These are phyloP conservation scores for Octodon degus DNA, from an alignment of 2,113 vertebrate species.

Conservation along the genomic window DNA sequence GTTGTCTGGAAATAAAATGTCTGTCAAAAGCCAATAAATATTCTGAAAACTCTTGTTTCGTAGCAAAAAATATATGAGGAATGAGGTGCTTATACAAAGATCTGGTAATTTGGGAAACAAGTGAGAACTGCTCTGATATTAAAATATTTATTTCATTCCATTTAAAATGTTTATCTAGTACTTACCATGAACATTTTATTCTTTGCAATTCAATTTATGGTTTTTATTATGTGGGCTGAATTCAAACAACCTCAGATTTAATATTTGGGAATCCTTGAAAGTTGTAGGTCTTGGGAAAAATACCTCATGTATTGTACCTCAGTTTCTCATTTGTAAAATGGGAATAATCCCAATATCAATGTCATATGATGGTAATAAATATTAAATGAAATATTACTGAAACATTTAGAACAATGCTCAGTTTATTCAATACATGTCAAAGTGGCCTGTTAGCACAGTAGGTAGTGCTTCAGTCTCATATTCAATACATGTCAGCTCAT, in stretches of 20 bases:
- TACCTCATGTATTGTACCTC: neutral
- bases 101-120: neutral
- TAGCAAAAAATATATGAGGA: conserved; percentile 42
- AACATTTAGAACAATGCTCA: neutral
- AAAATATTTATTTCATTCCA: conserved; percentile 3
- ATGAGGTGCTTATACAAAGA: neutral
- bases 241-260: conserved; percentile 8
- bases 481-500: neutral
- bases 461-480: neutral
- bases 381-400: neutral
- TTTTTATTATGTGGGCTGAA: neutral
- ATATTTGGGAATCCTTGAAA: neutral
- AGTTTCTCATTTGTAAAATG: neutral
- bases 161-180: conserved; percentile 47
- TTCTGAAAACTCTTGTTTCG: conserved; percentile 47
- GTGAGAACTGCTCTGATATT: neutral
- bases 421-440: neutral
- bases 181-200: conserved; percentile 12
- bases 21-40: conserved; percentile 50
- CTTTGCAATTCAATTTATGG: neutral
- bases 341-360: neutral
- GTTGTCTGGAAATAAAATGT: conserved; percentile 58
- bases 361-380: neutral
- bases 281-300: neutral
- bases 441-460: no score